Evolutionary conservation across 2,888 invertebrate genomes (phyloP), one percentile per base, ranked within the genome.

Genomic region (Ophion costatus): DNA sequence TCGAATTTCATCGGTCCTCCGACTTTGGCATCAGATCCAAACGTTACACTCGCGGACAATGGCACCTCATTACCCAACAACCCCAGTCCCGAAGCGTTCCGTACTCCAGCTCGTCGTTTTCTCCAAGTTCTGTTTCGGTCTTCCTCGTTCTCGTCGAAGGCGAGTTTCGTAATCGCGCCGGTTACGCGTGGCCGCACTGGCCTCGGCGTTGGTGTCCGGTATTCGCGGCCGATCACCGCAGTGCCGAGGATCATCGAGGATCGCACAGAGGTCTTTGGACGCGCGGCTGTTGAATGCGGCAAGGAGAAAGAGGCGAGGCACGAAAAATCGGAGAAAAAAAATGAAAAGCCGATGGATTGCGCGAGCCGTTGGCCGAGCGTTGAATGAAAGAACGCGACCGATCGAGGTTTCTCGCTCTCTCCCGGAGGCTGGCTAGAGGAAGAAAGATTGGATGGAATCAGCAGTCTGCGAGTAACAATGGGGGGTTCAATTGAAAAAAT

Each of bases 391-490:
- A 76, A 78, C 88, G 87, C 79, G 61, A 76, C 76, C 88, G 87
- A 89, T 88, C 87, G 87, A 81, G 88, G 51, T 51, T 14, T 51
- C 51, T 51, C 17, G 51, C 17, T 17, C 51, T 38, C 69, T 66
- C 88, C 79, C 83, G 83, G 76, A 61, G 74, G 80, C 45, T 38
- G 64, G 87, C 86, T 87, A 88, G 89, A 87, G 87, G 85, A 89
- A 88, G 89, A 90, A 90, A 91, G 92, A 92, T 93, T 90, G 92
- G 93, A 93, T 91, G 90, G 92, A 91, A 92, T 92, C 92, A 92
- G 92, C 92, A 92, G 92, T 92, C 91, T 92, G 93, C 92, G 91
- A 92, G 91, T 93, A 93, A 93, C 93, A 93, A 93, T 93, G 91
- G 92, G 90, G 91, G 92, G 92, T 92, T 92, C 92, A 92, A 92